Evolutionary conservation across 2,888 invertebrate genomes (phyloP).

Genomic region (Danaus chrysippus): DNA sequence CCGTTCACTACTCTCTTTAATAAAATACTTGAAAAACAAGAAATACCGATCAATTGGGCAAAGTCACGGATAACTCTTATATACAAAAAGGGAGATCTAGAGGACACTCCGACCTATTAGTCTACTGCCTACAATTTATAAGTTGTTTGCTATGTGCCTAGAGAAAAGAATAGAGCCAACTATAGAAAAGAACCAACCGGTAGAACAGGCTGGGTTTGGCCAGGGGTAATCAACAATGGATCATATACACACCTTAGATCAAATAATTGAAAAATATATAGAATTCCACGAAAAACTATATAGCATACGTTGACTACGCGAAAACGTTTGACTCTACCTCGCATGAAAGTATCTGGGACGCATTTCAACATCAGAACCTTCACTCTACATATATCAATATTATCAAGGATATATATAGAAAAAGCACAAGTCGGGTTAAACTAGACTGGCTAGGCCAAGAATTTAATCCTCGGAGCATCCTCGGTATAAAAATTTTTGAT

Average conservation of each 20-base stretch:
- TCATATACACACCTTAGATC: too few relatives aligned
- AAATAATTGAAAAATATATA: too few relatives aligned
- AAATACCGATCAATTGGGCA: too few relatives aligned
- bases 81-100: conserved; percentile 20
- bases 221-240: conserved; percentile 1
- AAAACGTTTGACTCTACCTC: too few relatives aligned
- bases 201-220: not conserved
- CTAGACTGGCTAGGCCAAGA: conserved; percentile 4
- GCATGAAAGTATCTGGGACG: too few relatives aligned
- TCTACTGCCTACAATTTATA: conserved; percentile 27
- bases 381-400: not conserved
- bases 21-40: too few relatives aligned
- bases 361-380: too few relatives aligned
- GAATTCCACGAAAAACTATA: too few relatives aligned
- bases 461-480: conserved; percentile 5
- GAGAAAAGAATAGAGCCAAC: conserved; percentile 22
- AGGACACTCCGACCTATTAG: conserved; percentile 23
- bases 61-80: conserved; percentile 21
- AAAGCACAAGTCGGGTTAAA: conserved; percentile 8
- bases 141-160: conserved; percentile 25
- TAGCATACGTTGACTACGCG: too few relatives aligned
- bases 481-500: not conserved
- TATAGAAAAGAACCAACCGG: conserved; percentile 7
- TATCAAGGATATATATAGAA: conserved; percentile 9
- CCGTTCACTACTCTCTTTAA: conserved; percentile 10